Base-by-base conservation (phyloP, 2,888 invertebrate species). In the Parnassius orleans region DNA sequence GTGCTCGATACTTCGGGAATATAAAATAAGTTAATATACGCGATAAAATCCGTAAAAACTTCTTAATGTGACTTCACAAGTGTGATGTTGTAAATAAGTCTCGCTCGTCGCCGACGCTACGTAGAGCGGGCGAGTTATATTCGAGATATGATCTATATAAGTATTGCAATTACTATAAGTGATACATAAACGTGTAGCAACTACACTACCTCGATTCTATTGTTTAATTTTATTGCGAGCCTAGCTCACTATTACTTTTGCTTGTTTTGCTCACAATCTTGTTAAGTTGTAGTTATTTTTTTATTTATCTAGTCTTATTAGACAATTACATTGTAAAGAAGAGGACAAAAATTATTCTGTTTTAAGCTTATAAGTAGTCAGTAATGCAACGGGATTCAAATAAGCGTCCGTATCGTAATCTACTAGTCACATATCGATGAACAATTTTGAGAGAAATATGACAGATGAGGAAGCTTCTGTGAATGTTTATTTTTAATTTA, bases 131-230 rank as follows among this genome's bases (percentile, higher is more conserved):
- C 74, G 76, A 77, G 70, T 72, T 73, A 14, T 61, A 56, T 53
- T 73, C 74, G 70, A 76, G 14, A 63, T 72, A 75, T 76, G 74
- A 76, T 77, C 71, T 80, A 74, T 76, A 71, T 74, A 61, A 57
- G 60, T 64, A 63, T 65, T 65, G 54, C 59, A 59, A 65, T 68
- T 66, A 67, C 65, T 77, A 75, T 76, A 85, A 86, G 88, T 89
- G 87, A 87, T 88, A 87, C 79, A 77, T 68, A 70, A 69, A 70
- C 69, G 88, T 90, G 90, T 90, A 89, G 90, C 78, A 86, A 87
- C 87, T 89, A 87, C 87, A 88, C 87, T 87, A 88, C 87, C 89
- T 90, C 88, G 85, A 84, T 80, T 84, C 77, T 81, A 79, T 75
- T 79, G 10, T 80, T 82, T 79, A 70, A 69, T 75, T 78, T 75